Percentiles rank a stretch among this genome's conserved stretches.
Conservation (phyloP, 2,888 invertebrate species). For the Phytoseiulus persimilis region DNA sequence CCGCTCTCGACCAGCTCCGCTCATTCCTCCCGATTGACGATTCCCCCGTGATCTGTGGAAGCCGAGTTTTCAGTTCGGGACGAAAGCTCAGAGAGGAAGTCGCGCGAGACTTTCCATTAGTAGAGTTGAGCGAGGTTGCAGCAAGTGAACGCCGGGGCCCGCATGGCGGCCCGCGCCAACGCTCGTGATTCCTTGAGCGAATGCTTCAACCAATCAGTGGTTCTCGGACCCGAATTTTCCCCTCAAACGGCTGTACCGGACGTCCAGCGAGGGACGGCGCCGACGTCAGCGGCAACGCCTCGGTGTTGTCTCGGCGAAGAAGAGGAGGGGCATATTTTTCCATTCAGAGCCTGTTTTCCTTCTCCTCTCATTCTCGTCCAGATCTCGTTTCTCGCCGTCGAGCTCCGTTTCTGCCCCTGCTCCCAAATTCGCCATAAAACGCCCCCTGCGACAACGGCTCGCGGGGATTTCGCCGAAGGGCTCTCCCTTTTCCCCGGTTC, state of each 20-base stretch:
- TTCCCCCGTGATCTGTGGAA: neutral
- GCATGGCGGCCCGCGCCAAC: neutral
- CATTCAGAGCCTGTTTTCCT: neutral
- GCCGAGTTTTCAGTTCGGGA: neutral
- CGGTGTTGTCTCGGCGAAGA: neutral
- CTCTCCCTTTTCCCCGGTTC: neutral
- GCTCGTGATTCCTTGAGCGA: too few relatives aligned
- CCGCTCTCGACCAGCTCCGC: neutral
- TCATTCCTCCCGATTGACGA: neutral
- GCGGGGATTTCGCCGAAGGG: neutral
- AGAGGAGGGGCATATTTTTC: neutral
- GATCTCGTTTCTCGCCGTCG: neutral
- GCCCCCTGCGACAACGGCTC: too few relatives aligned
- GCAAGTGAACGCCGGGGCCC: neutral
- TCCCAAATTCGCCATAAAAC: neutral
- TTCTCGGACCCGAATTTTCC: too few relatives aligned
- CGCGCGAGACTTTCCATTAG: neutral
- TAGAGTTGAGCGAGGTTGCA: neutral
- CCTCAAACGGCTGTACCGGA: too few relatives aligned
- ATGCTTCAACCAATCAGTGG: too few relatives aligned
- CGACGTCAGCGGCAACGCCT: neutral
- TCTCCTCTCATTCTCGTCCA: neutral
- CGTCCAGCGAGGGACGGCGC: neutral
- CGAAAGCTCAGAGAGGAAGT: neutral
- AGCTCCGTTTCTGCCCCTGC: neutral